Evolutionary conservation across 2,113 vertebrate genomes (phyloP).

Genomic region (Oncorhynchus keta): DNA sequence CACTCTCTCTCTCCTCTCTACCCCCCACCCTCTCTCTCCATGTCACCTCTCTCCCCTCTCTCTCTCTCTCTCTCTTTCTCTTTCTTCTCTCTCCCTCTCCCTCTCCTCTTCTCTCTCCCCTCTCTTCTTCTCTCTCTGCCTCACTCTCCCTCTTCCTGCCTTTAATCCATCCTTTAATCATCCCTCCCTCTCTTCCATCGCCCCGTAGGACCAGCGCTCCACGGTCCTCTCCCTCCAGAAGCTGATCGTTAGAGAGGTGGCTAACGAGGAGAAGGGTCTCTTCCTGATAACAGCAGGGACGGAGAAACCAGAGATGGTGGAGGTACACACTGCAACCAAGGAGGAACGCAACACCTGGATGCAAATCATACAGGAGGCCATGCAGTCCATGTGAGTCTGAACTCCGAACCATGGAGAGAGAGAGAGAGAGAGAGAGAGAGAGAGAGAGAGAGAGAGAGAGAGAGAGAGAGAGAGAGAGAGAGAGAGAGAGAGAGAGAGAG

Average conservation of each 20-base stretch:
- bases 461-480: too few species aligned
- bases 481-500: too few species aligned
- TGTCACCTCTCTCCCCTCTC: background rate
- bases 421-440: too few species aligned
- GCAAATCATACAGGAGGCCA: slow-evolving; percentile 86
- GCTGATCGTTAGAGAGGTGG: slow-evolving; percentile 93
- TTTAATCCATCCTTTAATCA: too few species aligned
- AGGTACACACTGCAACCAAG: slow-evolving; percentile 87
- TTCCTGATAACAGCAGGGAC: slow-evolving; percentile 92
- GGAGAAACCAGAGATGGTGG: slow-evolving; percentile 91
- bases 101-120: too few species aligned
- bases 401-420: too few species aligned
- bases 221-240: slow-evolving; percentile 97
- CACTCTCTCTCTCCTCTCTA: too few species aligned
- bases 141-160: slow-evolving; percentile 7
- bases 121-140: background rate
- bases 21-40: background rate
- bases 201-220: slow-evolving; percentile 88
- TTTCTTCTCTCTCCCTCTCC: background rate
- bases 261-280: slow-evolving; percentile 94
- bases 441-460: too few species aligned
- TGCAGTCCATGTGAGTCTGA: slow-evolving; percentile 85
- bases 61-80: background rate
- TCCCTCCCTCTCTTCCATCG: background rate
- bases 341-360: slow-evolving; percentile 96